A percentile compares a stretch with the other conserved stretches of the same genome.
phyloP scores from a whole-genome alignment of 2,113 vertebrate genomes.

The Mastomys natalensis region DNA sequence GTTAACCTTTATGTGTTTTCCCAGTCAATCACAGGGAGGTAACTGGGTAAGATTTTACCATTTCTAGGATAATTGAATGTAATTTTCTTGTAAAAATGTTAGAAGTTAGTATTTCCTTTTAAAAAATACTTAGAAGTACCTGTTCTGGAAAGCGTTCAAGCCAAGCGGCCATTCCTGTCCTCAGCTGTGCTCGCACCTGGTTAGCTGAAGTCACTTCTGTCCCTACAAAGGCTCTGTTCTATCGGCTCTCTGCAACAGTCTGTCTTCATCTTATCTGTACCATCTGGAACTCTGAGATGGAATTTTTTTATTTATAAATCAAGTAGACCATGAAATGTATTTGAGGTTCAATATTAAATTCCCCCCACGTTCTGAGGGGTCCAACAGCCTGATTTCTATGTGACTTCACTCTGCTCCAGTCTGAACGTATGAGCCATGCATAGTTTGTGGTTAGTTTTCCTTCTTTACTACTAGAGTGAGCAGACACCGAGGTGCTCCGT shows the following conservation, averaged over 20 bases:
- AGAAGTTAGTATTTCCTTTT: not conserved
- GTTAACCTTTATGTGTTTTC: not conserved
- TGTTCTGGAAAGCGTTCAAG: not conserved
- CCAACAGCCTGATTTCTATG: not conserved
- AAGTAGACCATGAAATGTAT: slow-evolving; percentile 19
- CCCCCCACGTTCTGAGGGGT: not conserved
- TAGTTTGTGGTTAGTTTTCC: not conserved
- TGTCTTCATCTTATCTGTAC: not conserved
- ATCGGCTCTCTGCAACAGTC: not conserved
- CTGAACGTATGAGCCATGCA: not conserved
- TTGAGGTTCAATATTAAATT: not conserved
- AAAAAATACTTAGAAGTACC: not conserved
- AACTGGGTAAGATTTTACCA: not conserved
- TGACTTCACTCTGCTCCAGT: not conserved
- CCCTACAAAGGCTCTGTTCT: not conserved
- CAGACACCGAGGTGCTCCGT: not conserved
- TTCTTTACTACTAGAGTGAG: not conserved
- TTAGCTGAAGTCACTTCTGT: not conserved
- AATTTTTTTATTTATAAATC: slow-evolving; percentile 22
- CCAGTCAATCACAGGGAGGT: not conserved
- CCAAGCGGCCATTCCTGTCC: rapidly evolving
- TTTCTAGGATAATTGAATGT: not conserved
- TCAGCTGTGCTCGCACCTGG: not conserved
- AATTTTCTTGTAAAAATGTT: not conserved
- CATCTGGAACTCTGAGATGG: not conserved